Base-by-base conservation (phyloP, 2,113 vertebrate genomes). In the Verasper variegatus region DNA sequence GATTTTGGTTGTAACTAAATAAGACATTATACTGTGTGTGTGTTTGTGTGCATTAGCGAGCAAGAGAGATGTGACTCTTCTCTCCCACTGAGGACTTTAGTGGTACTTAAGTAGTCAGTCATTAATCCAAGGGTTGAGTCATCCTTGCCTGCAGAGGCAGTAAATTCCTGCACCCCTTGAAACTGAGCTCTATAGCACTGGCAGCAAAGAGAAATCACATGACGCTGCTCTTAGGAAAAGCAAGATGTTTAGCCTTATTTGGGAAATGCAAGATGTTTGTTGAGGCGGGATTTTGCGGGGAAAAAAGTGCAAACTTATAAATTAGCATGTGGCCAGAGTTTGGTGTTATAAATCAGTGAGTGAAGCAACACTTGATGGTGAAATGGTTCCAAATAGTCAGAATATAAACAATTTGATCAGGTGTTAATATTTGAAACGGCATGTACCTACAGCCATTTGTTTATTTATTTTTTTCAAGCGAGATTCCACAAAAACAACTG, bases 91-190 rank as follows among this genome's bases (percentile, higher is more conserved):
- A 82, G 84, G 88, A 86, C 87, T 85, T 83, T 69, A 73, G 81
- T 74, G 68, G 82, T 76, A 78, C 81, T 91, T 88, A 72, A 86
- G 85, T 68, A 86, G 79, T 89, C 84, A 80, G 82, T 80, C 81
- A 86, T 92, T 92, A 92, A 92, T 87, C 80, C 84, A 78, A 84
- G 61, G 66, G 82, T 84, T 86, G 91, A 92, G 85, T 94, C 92
- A 92, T 90, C 82, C 80, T 69, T 72, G 86, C 91, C 92, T 85
- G 87, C 83, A 87, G 89, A 93, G 88, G 80, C 90, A 93, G 84
- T 82, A 85, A 90, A 94, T 93, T 94, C 90, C 90, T 94, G 91
- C 90, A 92, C 87, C 88, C 88, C 84, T 93, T 65, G 72, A 83
- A 21, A 72, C 52, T 11, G 17, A 78, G 49, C 75, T 80, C 62